Percentiles rank a stretch among this genome's conserved stretches.
phyloP scores from a whole-genome alignment of 1,140 invertebrate species.

The Asbolus verrucosus region DNA sequence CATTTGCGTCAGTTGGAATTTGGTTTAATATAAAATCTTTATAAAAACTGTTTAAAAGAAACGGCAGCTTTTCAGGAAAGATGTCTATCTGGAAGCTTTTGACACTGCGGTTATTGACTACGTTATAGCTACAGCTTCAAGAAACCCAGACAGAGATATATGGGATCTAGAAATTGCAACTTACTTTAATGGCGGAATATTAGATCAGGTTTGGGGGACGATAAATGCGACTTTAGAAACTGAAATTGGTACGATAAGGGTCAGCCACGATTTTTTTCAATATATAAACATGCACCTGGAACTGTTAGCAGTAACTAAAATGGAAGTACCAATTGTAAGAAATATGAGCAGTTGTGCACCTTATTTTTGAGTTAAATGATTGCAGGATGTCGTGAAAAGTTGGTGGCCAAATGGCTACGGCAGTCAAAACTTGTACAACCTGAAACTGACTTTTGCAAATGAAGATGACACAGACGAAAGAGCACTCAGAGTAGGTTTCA shows the following conservation, averaged over 20 bases:
- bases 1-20: slow-evolving; percentile 88
- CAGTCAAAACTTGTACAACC: slow-evolving; percentile 80
- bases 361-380: no score
- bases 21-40: slow-evolving; percentile 50
- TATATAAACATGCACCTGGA: no score
- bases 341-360: no score
- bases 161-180: slow-evolving; percentile 66
- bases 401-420: slow-evolving; percentile 99
- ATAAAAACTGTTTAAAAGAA: slow-evolving; percentile 1
- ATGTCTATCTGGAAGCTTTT: slow-evolving; percentile 68
- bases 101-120: slow-evolving; percentile 67
- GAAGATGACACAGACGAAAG: slow-evolving; percentile 57
- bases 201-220: no score
- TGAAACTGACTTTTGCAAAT: slow-evolving; percentile 69
- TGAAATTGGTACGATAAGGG: no score
- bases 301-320: slow-evolving; percentile 32
- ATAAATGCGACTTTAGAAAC: no score
- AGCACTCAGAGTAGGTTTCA: slow-evolving; percentile 82
- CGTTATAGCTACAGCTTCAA: slow-evolving; percentile 64
- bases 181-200: no score
- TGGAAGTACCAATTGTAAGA: slow-evolving; percentile 65
- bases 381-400: slow-evolving; percentile 68
- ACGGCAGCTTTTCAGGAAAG: slow-evolving; percentile 70
- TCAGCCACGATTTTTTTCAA: no score
- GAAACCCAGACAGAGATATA: slow-evolving; percentile 57